These are phyloP conservation scores for Cephalopachus bancanus DNA, from an alignment of 2,797 vertebrate species.

Conservation along the genomic window DNA sequence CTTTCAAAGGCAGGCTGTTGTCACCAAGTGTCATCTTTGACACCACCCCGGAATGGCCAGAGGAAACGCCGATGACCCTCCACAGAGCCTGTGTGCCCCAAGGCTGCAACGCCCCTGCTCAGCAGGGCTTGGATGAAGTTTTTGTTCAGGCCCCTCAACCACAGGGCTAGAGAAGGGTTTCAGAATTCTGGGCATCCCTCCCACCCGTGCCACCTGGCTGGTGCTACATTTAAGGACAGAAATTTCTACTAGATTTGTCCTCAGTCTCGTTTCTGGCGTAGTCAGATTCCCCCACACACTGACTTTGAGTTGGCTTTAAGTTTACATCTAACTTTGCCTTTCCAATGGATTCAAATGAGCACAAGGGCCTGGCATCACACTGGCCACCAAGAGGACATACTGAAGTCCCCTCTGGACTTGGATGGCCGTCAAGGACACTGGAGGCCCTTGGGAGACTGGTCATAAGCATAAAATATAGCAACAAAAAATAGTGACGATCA, in stretches of 20 bases:
- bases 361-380: neutral
- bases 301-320: neutral
- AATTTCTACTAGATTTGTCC: neutral
- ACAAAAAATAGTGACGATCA: neutral
- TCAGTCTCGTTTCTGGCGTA: neutral
- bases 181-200: neutral
- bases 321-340: neutral
- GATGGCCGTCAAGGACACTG: neutral
- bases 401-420: neutral
- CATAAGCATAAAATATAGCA: neutral
- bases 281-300: neutral
- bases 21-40: conserved; percentile 73
- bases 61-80: neutral
- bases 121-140: neutral
- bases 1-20: conserved; percentile 66
- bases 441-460: neutral
- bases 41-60: neutral
- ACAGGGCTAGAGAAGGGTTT: neutral
- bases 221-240: neutral
- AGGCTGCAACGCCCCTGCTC: neutral
- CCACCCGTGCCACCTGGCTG: neutral
- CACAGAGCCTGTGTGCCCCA: neutral
- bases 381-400: neutral
- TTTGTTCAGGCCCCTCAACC: neutral
- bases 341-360: neutral